Base-by-base conservation (phyloP, 2,113 vertebrate genomes). In the Cyphomyrus plagiostoma region DNA sequence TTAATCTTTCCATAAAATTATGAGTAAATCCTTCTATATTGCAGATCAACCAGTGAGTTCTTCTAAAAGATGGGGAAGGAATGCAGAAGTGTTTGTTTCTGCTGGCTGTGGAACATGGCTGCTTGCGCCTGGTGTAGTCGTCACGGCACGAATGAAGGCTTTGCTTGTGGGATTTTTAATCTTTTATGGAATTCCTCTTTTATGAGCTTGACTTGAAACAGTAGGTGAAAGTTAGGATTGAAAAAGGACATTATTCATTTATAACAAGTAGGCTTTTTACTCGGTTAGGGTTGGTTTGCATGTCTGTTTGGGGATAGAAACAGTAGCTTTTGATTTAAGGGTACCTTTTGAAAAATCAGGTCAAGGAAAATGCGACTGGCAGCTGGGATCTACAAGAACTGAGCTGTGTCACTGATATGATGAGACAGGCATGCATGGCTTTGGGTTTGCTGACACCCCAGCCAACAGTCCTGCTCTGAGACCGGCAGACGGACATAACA, bases 11-110 rank as follows among this genome's bases (percentile, higher is more conserved):
- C 42, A 48, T 53, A 82, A 88, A 52, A 52, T 52, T 52, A 45
- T 13, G 35, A 42, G 52, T 84, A 62, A 66, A 89, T 89, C 48
- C 50, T 11, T 56, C 56, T 11, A 19, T 56, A 23, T 82, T 89
- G 52, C 74, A 42, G 70, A 89, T 56, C 80, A 80, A 21, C 8
- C 88, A 39, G 74, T 83, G 30, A 82, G 88, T 82, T 58, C 74
- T 56, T 77, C 48, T 39, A 17, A 56, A 77, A 88, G 66, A 45
- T n/a, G 15, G 21, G 10, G 62, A 48, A 66, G 26, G 87, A 50
- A 42, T 48, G 7, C 42, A 15, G 42, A 88, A 48, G 45, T 26
- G 45, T 88, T 42, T 42, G 74, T 48, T 88, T 74, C 8, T 46
- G 11, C 62, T 39, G 50, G 50, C 30, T 82, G 50, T 56, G 9